Evolutionary conservation across 2,113 vertebrate species (phyloP), one percentile per base, ranked within the genome.

Genomic region (Hypocryptadius cinnamomeus): DNA sequence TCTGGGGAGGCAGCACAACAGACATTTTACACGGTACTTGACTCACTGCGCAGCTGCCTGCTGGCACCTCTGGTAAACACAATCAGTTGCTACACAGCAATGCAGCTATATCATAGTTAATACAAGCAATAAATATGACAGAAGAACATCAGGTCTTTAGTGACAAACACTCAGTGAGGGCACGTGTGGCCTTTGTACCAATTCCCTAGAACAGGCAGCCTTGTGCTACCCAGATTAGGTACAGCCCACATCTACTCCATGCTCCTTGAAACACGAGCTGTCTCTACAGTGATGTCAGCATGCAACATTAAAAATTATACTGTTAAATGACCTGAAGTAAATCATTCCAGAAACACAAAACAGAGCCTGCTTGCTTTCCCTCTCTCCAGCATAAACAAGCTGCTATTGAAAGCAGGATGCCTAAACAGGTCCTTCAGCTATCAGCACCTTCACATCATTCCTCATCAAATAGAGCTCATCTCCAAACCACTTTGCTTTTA

Each of bases 401-500:
- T 51, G 24, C 59, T 71, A 8, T 21, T 59, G 72, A 93, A 15
- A 78, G 76, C 83, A 90, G 47, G 30, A 27, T 24, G 63, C 66
- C 82, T 54, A 54, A 82, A 69, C 18, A 87, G 50, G 59, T 73
- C 64, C 85, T 92, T 83, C 60, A 63, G 79, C 79, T 85, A 59
- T 73, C 33, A 6, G 82, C 93, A 92, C 72, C 74, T 79, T 53
- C 57, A 0, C 37, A 77, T 82, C 78, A 23, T 19, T 22, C 42
- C 54, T 68, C 73, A 96, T 40, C 87, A 82, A 79, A 88, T 1
- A 24, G 11, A 94, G 59, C 54, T 87, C 71, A 73, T 81, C 94
- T 89, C 87, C 77, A 82, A 92, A 56, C 48, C 73, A 76, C 79
- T 83, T 27, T n/a, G 71, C 69, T 90, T 91, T 61, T 85, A 74